Base-by-base conservation (phyloP, 2,113 vertebrate species). In the Fukomys damarensis region DNA sequence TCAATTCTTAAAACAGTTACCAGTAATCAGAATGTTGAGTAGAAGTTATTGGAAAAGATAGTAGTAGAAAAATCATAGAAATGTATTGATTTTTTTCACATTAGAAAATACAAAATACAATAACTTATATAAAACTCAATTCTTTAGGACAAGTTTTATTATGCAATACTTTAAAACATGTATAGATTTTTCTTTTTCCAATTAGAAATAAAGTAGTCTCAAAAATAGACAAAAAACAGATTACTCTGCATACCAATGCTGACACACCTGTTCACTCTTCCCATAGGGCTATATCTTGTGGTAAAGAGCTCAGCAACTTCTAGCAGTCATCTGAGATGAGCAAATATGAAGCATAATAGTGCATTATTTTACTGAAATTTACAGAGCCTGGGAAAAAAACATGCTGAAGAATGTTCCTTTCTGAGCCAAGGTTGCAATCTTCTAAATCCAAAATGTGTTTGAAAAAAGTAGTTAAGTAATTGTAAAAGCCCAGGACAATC, bases 371-470 rank as follows among this genome's bases (percentile, higher is more conserved):
- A 82, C 96, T 96, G 89, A 95, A 91, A 80, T 89, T 97, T 95
- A 92, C 95, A 92, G 65, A 96, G 49, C 86, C 97, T 89, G 93
- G 93, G 93, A 89, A 98, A 96, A 96, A 93, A 97, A 89, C 32
- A 95, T 80, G 86, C 68, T 16, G 52, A 83, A 79, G 76, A 97
- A 82, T 90, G 65, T 84, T 91, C n/a, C 32, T 81, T 96, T 97
- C 83, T 86, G 41, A 88, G 91, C 63, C 95, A 94, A 97, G 14
- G n/a, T 86, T 97, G 93, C 82, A 96, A 95, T 91, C 93, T 94
- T 72, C 72, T 96, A 86, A 94, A 43, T 72, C 52, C 91, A 68
- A 38, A 32, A 83, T 63, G 0, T 89, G 35, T 82, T 91, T 90
- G 59, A 92, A 93, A 97, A 94, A 66, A 93, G 91, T 88, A 90